Percentiles rank a stretch among this genome's conserved stretches.
Evolutionary conservation across 1,140 invertebrate genomes (phyloP).

Genomic region (Zaprionus nigranus): DNA sequence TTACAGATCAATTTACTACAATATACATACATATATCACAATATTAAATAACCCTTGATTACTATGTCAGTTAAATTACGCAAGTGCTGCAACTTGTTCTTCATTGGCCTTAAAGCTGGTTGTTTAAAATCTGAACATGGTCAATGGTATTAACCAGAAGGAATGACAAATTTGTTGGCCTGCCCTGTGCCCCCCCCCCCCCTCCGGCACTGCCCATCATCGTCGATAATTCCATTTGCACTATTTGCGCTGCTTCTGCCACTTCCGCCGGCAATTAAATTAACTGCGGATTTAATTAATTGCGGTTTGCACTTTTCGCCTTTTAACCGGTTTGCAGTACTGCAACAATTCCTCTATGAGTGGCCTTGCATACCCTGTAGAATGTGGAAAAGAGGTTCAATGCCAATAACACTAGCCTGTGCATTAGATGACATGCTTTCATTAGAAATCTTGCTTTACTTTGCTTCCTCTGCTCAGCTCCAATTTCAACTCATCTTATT

Average conservation of each 20-base stretch:
- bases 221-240: constrained; percentile 57
- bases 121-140: background rate
- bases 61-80: too few species aligned
- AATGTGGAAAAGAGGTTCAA: background rate
- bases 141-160: constrained; percentile 12
- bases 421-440: background rate
- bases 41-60: too few species aligned
- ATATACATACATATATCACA: too few species aligned
- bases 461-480: background rate
- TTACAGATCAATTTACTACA: too few species aligned
- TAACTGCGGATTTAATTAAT: constrained; percentile 70
- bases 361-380: constrained; percentile 18
- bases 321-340: too few species aligned
- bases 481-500: background rate
- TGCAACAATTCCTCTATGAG: constrained; percentile 23
- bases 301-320: constrained; percentile 59
- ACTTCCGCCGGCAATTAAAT: constrained; percentile 67
- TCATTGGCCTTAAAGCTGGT: constrained; percentile 8
- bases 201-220: constrained; percentile 9
- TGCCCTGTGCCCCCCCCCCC: background rate
- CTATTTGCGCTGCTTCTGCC: constrained; percentile 44
- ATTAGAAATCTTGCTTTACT: too few species aligned
- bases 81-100: too few species aligned
- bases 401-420: background rate
- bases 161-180: constrained; percentile 32